Evolutionary conservation across 2,888 invertebrate species (phyloP).

Genomic region (Tuberolachnus salignus): DNA sequence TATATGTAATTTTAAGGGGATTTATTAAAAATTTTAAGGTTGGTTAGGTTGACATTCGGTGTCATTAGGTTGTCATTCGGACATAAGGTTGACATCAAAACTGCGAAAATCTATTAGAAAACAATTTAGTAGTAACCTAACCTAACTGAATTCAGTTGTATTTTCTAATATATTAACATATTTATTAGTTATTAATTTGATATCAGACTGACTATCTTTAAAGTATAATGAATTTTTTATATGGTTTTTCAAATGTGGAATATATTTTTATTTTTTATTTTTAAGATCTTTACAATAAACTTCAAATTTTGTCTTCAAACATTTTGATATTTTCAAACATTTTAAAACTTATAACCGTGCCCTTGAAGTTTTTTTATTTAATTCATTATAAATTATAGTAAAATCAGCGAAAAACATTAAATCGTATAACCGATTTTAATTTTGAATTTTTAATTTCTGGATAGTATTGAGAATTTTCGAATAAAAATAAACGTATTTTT

Average conservation of each 20-base stretch:
- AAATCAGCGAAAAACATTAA: too few species aligned
- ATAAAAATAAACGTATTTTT: too few species aligned
- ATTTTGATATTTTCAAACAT: conserved; percentile 5
- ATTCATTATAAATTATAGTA: too few species aligned
- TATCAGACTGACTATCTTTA: conserved; percentile 6
- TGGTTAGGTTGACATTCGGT: background rate
- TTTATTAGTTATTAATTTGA: conserved; percentile 8
- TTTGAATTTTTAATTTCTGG: too few species aligned
- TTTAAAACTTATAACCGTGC: background rate
- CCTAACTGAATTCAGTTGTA: too few species aligned
- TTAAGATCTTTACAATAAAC: conserved; percentile 24
- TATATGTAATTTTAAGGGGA: background rate
- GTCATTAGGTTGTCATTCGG: too few species aligned
- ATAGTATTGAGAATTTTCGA: too few species aligned
- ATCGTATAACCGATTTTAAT: too few species aligned
- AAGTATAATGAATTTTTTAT: conserved; percentile 18
- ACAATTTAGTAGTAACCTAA: too few species aligned
- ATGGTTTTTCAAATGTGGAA: conserved; percentile 25
- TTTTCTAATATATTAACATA: conserved; percentile 6
- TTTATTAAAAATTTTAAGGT: background rate
- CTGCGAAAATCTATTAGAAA: background rate
- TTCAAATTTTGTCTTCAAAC: background rate
- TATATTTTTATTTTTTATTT: conserved; percentile 21
- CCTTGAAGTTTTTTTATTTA: background rate
- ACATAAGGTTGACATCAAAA: too few species aligned